Evolutionary conservation across 1,140 invertebrate genomes (phyloP).

Genomic region (Camponotus vicinus): DNA sequence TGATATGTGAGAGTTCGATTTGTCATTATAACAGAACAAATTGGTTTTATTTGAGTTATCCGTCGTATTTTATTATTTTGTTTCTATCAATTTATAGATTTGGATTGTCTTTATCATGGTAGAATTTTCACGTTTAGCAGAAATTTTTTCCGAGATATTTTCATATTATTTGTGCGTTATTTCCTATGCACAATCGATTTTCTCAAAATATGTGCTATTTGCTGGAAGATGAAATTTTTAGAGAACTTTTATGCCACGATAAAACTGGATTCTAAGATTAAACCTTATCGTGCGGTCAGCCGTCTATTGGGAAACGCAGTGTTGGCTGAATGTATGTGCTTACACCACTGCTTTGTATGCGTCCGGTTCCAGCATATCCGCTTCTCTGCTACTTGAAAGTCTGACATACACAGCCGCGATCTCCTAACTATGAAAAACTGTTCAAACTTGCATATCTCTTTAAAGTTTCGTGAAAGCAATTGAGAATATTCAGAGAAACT

Average conservation of each 20-base stretch:
- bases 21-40: slow-evolving; percentile 37
- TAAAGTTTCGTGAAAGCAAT: slow-evolving; percentile 67
- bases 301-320: slow-evolving; percentile 19
- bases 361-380: slow-evolving; percentile 34
- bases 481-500: slow-evolving; percentile 65
- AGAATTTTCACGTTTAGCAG: background rate
- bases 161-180: background rate
- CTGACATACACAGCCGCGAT: slow-evolving; percentile 50
- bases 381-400: slow-evolving; percentile 66
- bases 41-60: slow-evolving; percentile 46
- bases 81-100: background rate
- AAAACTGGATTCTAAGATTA: slow-evolving; percentile 7
- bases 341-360: slow-evolving; percentile 38
- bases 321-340: slow-evolving; percentile 12
- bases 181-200: background rate
- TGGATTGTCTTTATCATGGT: background rate
- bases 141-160: background rate
- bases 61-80: slow-evolving; percentile 46
- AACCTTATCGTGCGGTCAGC: slow-evolving; percentile 53
- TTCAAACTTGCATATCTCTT: slow-evolving; percentile 62
- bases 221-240: background rate
- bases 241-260: background rate
- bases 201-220: background rate
- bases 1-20: slow-evolving; percentile 30
- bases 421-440: slow-evolving; percentile 70